Evolutionary conservation across 2,888 invertebrate genomes (phyloP).

Genomic region (Hymenopus coronatus): DNA sequence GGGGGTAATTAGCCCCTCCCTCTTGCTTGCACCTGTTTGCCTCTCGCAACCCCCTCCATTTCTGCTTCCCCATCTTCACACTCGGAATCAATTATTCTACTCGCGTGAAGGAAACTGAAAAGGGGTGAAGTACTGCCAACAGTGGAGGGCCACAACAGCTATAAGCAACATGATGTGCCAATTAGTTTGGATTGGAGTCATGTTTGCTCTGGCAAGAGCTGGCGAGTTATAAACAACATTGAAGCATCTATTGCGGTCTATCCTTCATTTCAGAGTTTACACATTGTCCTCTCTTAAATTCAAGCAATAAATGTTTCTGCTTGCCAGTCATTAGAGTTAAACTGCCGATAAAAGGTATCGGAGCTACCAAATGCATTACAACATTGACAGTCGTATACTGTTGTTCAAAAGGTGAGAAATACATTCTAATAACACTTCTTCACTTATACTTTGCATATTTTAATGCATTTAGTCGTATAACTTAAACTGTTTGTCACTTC

Average conservation of each 20-base stretch:
- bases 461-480: no score
- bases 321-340: no score
- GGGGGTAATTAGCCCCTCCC: not conserved
- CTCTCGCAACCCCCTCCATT: not conserved
- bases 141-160: not conserved
- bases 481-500: no score
- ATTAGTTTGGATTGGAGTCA: not conserved
- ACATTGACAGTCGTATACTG: no score
- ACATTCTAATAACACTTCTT: no score
- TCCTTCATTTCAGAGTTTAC: no score
- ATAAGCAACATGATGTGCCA: not conserved
- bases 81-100: conserved; percentile 3
- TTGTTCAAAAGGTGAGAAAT: no score
- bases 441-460: no score
- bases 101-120: conserved; percentile 1
- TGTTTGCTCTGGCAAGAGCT: not conserved
- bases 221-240: not conserved
- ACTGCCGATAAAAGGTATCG: no score
- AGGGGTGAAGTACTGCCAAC: not conserved
- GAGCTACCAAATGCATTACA: no score
- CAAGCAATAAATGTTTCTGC: no score
- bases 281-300: no score
- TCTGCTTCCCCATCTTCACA: not conserved
- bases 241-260: not conserved
- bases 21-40: not conserved